Percentiles rank a stretch among this genome's conserved stretches.
phyloP scores from a whole-genome alignment of 2,888 invertebrate species.

The Diploptera punctata region DNA sequence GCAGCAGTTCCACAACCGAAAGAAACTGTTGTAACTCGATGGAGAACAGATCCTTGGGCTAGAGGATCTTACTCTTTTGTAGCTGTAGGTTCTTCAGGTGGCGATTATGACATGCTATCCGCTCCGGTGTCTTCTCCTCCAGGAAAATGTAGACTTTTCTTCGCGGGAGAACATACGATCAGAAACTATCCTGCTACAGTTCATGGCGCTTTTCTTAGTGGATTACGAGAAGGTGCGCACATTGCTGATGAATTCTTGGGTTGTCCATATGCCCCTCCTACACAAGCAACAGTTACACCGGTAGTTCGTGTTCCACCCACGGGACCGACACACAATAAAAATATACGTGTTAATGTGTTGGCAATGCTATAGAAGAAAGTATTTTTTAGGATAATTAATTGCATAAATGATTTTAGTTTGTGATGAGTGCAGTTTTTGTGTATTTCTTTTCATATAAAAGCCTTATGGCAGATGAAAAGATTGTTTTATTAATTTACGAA shows the following conservation, averaged over 20 bases:
- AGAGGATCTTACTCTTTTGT: slow-evolving; percentile 98
- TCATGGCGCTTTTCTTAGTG: slow-evolving; percentile 96
- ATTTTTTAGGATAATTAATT: too few relatives aligned
- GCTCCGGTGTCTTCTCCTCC: slow-evolving; percentile 82
- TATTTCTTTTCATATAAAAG: too few relatives aligned
- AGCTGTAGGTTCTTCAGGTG: slow-evolving; percentile 93
- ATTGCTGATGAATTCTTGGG: slow-evolving; percentile 88
- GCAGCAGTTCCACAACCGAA: slow-evolving; percentile 82
- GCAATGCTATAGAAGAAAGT: too few relatives aligned
- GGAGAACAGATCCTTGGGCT: slow-evolving; percentile 97
- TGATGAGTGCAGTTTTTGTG: too few relatives aligned
- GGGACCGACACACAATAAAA: background rate
- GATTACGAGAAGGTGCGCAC: slow-evolving; percentile 92
- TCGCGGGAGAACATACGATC: slow-evolving; percentile 97
- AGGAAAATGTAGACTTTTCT: slow-evolving; percentile 65
- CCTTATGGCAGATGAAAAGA: too few relatives aligned
- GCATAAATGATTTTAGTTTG: too few relatives aligned
- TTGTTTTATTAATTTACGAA: too few relatives aligned
- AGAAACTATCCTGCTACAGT: slow-evolving; percentile 98
- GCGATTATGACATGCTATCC: slow-evolving; percentile 94
- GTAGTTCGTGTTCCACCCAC: background rate
- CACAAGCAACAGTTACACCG: slow-evolving; percentile 51
- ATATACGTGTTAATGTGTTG: too few relatives aligned
- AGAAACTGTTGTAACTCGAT: slow-evolving; percentile 95
- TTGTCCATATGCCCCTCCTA: slow-evolving; percentile 67